Evolutionary conservation across 2,797 vertebrate genomes (phyloP).

Genomic region (Tarsius wallacei): DNA sequence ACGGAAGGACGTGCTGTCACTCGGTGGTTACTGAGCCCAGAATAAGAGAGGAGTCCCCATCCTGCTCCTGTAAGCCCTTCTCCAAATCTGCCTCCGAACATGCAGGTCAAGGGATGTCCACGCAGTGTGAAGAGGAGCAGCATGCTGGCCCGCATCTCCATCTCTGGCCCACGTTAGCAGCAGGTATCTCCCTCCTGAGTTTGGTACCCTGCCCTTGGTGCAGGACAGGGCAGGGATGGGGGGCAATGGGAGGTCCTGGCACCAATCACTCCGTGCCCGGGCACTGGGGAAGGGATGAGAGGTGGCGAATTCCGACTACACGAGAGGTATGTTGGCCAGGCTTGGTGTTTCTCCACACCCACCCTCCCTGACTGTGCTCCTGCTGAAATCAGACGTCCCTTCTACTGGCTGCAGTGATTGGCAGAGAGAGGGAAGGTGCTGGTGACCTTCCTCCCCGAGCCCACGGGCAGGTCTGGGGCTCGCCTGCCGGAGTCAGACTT

Average conservation of each 20-base stretch:
- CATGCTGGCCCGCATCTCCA: background rate
- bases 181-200: too few relatives aligned
- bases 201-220: too few relatives aligned
- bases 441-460: background rate
- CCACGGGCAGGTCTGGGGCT: background rate
- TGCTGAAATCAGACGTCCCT: background rate
- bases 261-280: too few relatives aligned
- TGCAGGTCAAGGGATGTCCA: background rate
- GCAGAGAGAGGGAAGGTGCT: background rate
- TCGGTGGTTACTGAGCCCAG: background rate
- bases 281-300: rapidly evolving
- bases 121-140: rapidly evolving
- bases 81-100: background rate
- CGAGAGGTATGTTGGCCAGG: background rate
- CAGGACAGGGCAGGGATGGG: too few relatives aligned
- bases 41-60: background rate
- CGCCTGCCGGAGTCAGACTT: background rate
- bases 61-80: too few relatives aligned
- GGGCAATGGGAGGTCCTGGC: background rate
- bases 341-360: background rate
- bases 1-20: background rate
- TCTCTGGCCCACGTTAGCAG: too few relatives aligned
- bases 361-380: background rate
- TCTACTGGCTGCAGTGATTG: rapidly evolving
- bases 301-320: background rate